Evolutionary conservation across 1,140 invertebrate genomes (phyloP).

Genomic region (Trachymyrmex cornetzi): DNA sequence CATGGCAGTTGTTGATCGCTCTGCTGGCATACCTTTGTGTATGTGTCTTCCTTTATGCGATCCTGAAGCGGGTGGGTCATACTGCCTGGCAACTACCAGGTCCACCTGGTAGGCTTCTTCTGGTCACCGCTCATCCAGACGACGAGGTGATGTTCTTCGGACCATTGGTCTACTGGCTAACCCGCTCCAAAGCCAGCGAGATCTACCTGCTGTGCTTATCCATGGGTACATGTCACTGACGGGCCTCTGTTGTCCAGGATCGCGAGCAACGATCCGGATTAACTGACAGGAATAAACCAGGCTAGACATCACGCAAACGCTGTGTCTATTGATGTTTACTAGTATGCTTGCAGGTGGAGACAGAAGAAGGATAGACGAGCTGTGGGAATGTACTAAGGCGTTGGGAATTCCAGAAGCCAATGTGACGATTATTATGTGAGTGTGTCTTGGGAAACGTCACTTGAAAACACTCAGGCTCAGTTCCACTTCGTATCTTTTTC

Average conservation of each 20-base stretch:
- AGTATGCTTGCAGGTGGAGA: constrained; percentile 89
- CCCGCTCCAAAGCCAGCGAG: constrained; percentile 88
- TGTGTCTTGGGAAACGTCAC: neutral
- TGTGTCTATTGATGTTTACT: constrained; percentile 60
- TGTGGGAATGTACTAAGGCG: constrained; percentile 92
- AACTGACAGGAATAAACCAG: constrained; percentile 9
- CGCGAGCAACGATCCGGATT: neutral
- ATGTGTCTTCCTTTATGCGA: constrained; percentile 81
- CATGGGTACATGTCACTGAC: constrained; percentile 88
- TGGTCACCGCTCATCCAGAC: constrained; percentile 98
- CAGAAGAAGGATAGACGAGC: constrained; percentile 90
- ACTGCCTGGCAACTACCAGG: constrained; percentile 85
- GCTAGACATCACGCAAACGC: constrained; percentile 26
- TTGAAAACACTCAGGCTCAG: neutral
- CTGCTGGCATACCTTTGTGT: constrained; percentile 81
- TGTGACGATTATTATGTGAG: constrained; percentile 89
- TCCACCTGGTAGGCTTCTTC: constrained; percentile 88
- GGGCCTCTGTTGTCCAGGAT: constrained; percentile 1
- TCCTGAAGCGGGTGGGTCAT: constrained; percentile 83
- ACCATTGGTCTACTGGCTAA: constrained; percentile 93
- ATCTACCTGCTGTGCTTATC: constrained; percentile 95
- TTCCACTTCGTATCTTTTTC: too few species aligned
- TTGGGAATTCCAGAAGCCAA: constrained; percentile 93
- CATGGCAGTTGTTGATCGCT: constrained; percentile 82
- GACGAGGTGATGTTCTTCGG: constrained; percentile 99